Percentiles rank a stretch among this genome's conserved stretches.
Conservation (phyloP, 2,888 invertebrate species). For the Cheilosia impressa region DNA sequence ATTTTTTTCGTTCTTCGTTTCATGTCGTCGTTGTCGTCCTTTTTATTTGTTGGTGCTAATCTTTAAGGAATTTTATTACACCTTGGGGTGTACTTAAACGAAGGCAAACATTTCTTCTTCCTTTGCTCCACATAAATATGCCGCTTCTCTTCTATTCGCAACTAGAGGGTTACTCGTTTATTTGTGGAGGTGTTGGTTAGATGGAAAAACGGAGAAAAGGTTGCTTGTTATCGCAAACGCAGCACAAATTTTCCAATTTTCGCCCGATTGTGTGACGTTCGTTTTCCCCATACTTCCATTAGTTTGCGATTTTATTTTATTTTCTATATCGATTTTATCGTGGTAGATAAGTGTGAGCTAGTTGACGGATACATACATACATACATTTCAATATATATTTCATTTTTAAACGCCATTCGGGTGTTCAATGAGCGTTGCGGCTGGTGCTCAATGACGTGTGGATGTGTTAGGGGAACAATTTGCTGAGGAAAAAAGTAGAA, state of each 20-base stretch:
- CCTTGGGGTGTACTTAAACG: slow-evolving; percentile 67
- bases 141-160: slow-evolving; percentile 51
- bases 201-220: slow-evolving; percentile 34
- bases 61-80: slow-evolving; percentile 71
- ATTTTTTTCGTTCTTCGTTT: background rate
- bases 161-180: slow-evolving; percentile 38
- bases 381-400: slow-evolving; percentile 17
- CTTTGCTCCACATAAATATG: slow-evolving; percentile 20
- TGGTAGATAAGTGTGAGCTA: slow-evolving; percentile 53
- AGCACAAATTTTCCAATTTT: slow-evolving; percentile 74
- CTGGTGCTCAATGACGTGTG: slow-evolving; percentile 49
- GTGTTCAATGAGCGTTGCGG: slow-evolving; percentile 48
- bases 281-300: slow-evolving; percentile 24
- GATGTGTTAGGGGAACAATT: slow-evolving; percentile 53
- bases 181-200: slow-evolving; percentile 20
- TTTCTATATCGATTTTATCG: slow-evolving; percentile 69
- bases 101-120: slow-evolving; percentile 60
- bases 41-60: slow-evolving; percentile 63
- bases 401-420: slow-evolving; percentile 44
- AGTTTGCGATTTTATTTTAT: slow-evolving; percentile 65
- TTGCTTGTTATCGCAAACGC: slow-evolving; percentile 71
- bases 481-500: slow-evolving; percentile 5
- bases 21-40: slow-evolving; percentile 34
- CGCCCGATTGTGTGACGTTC: slow-evolving; percentile 57
- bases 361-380: slow-evolving; percentile 5